Conservation (phyloP, 2,888 invertebrate genomes). For the Anthoptus insignis region DNA sequence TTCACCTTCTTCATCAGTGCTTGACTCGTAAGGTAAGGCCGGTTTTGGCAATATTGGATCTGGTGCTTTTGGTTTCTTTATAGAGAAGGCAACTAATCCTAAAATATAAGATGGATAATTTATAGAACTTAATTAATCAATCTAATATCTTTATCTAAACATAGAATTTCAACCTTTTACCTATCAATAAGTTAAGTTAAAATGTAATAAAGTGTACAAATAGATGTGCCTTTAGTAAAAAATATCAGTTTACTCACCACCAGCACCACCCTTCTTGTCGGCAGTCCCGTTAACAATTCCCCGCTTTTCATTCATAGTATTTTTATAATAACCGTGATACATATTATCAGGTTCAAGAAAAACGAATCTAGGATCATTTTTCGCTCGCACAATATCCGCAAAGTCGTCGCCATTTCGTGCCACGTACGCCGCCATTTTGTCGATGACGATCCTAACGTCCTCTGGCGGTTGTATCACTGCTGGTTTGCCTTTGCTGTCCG, state of each 20-base stretch:
- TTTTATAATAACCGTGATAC: constrained; percentile 94
- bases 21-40: constrained; percentile 92
- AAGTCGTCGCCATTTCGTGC: constrained; percentile 98
- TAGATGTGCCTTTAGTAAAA: too few relatives aligned
- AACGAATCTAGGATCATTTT: constrained; percentile 95
- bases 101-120: too few relatives aligned
- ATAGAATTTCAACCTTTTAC: too few relatives aligned
- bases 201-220: background rate
- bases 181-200: too few relatives aligned
- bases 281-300: constrained; percentile 60
- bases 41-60: constrained; percentile 90
- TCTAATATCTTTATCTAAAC: too few relatives aligned
- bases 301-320: constrained; percentile 67
- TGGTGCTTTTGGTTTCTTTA: constrained; percentile 93
- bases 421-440: constrained; percentile 99
- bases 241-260: constrained; percentile 1
- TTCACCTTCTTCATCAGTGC: constrained; percentile 89
- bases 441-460: constrained; percentile 95
- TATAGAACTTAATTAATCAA: too few relatives aligned
- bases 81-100: constrained; percentile 95
- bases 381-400: constrained; percentile 94
- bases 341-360: constrained; percentile 93
- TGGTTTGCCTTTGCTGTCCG: constrained; percentile 64
- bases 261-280: constrained; percentile 42
- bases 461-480: constrained; percentile 90